Base-by-base conservation (phyloP, 2,113 vertebrate genomes). In the Neogale vison region DNA sequence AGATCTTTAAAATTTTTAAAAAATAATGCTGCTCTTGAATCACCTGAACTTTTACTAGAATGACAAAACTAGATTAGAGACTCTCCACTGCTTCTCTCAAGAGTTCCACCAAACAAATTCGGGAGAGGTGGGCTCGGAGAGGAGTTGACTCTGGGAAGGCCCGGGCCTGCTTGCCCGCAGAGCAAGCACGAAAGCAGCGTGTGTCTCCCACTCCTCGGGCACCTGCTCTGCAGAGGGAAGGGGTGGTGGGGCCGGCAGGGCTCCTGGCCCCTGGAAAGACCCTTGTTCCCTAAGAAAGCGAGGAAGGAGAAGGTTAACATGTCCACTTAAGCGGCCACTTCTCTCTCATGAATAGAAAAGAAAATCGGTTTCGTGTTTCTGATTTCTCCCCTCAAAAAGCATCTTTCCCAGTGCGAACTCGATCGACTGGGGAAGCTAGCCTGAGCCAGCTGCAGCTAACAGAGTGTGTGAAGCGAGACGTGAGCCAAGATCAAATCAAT, bases 361-460 rank as follows among this genome's bases (percentile, higher is more conserved):
- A 4, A 94, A 95, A 93, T 52, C 10, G 0, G 52, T 84, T 88
- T 77, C 2, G 42, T 39, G 8, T 61, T 88, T 72, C 79, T 87
- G 72, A 87, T 59, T 91, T 90, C 23, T 93, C 50, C 50, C 34
- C 57, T 87, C 7, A 36, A 77, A 86, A 88, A 77, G 2, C 17
- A 26, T 82, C 17, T 67, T 96, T 90, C 76, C 57, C 71, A 74
- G 23, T 29, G 59, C 31, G 79, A 88, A 85, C 55, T 69, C 55
- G 26, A 93, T 97, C 55, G 42, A 12, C 88, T 90, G 65, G 67
- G 81, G 21, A 97, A 91, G 61, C 47, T 88, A 1, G 83, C 88
- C 63, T 71, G 80, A 59, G n/a, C 11, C 71, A 85, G 4, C 52
- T 85, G 39, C 59, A 96, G 50, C 63, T 90, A 94, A 82, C 92